Evolutionary conservation across 2,888 invertebrate species (phyloP), one percentile per base, ranked within the genome.

Genomic region (Ectemnius lituratus): DNA sequence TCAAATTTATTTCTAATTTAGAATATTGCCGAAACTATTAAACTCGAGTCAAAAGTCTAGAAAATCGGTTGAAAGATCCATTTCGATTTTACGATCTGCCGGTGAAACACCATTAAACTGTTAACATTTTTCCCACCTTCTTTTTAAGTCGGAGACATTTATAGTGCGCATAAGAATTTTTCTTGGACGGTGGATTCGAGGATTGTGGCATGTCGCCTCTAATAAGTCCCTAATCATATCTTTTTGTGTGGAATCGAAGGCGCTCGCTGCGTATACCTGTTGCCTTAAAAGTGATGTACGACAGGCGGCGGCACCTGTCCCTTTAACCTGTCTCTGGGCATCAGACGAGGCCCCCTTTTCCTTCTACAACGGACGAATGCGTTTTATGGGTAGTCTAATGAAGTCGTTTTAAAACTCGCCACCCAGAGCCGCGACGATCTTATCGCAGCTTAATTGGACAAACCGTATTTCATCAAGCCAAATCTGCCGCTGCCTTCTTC

Each of bases 321-420:
- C 84, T 84, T 81, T 80, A 75, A 79, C 83, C 80, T 79, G 77
- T 80, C 75, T 74, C 70, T 57, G 76, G 65, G 27, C 76, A 78
- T 75, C 76, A 62, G n/a, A 16, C 52, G 52, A 2, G 75, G 65
- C 62, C 78, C 75, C 67, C 79, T 70, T 78, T 72, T 61, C 78
- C 78, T 85, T 86, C 86, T 84, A 83, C 86, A 85, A 84, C 82
- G 76, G 75, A 66, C 81, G 84, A 82, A 88, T 87, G 88, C 87
- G 87, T 88, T 89, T 89, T 88, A 88, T 86, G 85, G 86, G 84
- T 87, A 84, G 88, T 88, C 88, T 89, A 89, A 89, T 89, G 89
- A 89, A 89, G 89, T 86, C 85, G 79, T 85, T 84, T 83, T 81
- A 82, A 86, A 79, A 81, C 75, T 84, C 82, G 82, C 84, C 84